Evolutionary conservation across 2,797 vertebrate genomes (phyloP).

Genomic region (Centroberyx gerrardi): DNA sequence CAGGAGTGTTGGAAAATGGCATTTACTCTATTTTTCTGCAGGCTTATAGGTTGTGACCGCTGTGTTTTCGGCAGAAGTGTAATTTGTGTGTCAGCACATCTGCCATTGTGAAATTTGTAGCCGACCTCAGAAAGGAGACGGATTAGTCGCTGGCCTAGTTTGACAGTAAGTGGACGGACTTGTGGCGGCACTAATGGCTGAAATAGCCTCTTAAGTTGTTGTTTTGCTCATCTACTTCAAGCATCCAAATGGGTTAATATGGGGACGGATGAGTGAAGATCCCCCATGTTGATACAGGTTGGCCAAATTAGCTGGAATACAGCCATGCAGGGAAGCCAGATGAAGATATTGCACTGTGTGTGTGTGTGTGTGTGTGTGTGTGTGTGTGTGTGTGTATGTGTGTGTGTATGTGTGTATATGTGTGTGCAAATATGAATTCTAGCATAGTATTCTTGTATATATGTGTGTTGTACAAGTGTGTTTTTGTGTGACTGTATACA

Average conservation of each 20-base stretch:
- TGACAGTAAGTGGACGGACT: constrained; percentile 10
- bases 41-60: not conserved
- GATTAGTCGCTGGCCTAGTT: constrained; percentile 6
- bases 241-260: constrained; percentile 1
- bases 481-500: no score
- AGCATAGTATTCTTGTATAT: no score
- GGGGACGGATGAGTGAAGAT: constrained; percentile 1
- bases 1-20: not conserved
- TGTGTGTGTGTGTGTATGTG: no score
- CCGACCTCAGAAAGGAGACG: constrained; percentile 4
- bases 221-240: constrained; percentile 10
- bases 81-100: constrained; percentile 2
- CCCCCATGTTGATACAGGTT: constrained; percentile 4
- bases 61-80: constrained; percentile 11
- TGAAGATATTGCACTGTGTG: constrained; percentile 20
- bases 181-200: not conserved
- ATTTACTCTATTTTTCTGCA: not conserved
- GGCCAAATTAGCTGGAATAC: constrained; percentile 20
- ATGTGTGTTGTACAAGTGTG: no score
- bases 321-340: constrained; percentile 10
- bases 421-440: no score
- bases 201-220: constrained; percentile 17
- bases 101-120: constrained; percentile 1
- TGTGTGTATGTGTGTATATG: no score
- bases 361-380: not conserved